A percentile compares a stretch with the other conserved stretches of the same genome.
phyloP scores from a whole-genome alignment of 92 coral and sea anemone species.

The Palythoa heliodiscus region DNA sequence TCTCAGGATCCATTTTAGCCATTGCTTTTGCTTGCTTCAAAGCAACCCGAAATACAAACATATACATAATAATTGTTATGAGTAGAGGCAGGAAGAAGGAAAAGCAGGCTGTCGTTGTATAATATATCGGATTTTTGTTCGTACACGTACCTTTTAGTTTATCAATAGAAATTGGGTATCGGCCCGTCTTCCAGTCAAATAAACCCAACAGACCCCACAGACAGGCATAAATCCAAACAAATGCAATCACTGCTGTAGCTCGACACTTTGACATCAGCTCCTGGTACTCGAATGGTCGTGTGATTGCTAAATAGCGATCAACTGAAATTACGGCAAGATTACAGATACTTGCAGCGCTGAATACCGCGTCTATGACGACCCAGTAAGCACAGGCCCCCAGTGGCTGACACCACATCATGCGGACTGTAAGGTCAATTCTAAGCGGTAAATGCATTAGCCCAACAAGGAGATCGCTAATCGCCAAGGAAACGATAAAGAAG shows the following conservation, averaged over 20 bases:
- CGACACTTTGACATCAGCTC: constrained; percentile 76
- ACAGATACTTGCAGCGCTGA: constrained; percentile 88
- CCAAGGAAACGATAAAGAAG: constrained; percentile 91
- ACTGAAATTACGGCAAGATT: constrained; percentile 88
- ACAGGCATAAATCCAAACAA: constrained; percentile 84
- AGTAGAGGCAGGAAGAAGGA: constrained; percentile 60
- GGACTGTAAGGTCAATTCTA: constrained; percentile 72
- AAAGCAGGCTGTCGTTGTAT: constrained; percentile 49
- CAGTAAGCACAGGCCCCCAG: constrained; percentile 72
- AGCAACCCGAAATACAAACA: constrained; percentile 55
- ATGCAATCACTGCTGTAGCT: constrained; percentile 71
- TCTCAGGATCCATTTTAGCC: constrained; percentile 53
- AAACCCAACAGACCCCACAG: constrained; percentile 83
- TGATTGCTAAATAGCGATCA: constrained; percentile 92
- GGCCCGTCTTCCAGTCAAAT: constrained; percentile 65
- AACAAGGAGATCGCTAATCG: constrained; percentile 85
- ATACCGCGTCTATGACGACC: constrained; percentile 76
- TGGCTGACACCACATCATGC: constrained; percentile 79
- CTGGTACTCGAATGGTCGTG: constrained; percentile 84
- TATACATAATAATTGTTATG: constrained; percentile 48
- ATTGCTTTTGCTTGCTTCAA: constrained; percentile 60
- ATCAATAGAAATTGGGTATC: constrained; percentile 16
- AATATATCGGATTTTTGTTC: constrained; percentile 48
- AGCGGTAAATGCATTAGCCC: constrained; percentile 80
- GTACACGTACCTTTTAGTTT: not conserved